Evolutionary conservation across 2,888 invertebrate species (phyloP).

Genomic region (Sarcophaga rosellei): DNA sequence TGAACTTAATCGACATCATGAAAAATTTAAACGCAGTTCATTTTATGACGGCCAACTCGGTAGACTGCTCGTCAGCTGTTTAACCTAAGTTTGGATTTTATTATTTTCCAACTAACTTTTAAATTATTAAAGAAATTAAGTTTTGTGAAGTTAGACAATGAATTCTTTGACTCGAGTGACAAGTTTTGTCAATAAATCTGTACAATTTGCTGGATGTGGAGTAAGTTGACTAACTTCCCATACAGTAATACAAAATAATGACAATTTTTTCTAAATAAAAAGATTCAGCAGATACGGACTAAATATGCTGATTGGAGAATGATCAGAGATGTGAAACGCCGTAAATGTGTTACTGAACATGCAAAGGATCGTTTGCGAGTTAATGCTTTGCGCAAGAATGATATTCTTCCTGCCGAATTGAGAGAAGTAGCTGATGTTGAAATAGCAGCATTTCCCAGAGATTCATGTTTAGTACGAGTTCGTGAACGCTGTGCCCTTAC

Average conservation of each 20-base stretch:
- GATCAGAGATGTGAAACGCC: conserved; percentile 92
- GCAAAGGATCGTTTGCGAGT: conserved; percentile 90
- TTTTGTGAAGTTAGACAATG: conserved; percentile 68
- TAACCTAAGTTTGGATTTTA: conserved; percentile 21
- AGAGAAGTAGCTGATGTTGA: conserved; percentile 90
- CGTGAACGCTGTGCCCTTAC: conserved; percentile 93
- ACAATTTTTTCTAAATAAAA: background rate
- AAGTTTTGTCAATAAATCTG: conserved; percentile 73
- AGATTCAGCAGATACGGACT: conserved; percentile 88
- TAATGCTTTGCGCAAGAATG: conserved; percentile 91
- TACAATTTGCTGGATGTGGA: conserved; percentile 76
- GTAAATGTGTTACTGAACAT: conserved; percentile 88
- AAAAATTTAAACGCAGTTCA: background rate
- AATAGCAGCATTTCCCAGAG: conserved; percentile 89
- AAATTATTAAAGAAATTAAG: background rate
- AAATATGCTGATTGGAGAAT: conserved; percentile 93
- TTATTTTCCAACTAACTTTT: conserved; percentile 22
- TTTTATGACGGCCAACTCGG: background rate
- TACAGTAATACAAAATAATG: background rate
- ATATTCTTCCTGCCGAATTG: conserved; percentile 90
- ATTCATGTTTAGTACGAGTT: conserved; percentile 86
- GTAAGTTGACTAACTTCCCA: conserved; percentile 70
- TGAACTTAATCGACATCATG: background rate
- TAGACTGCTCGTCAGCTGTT: conserved; percentile 8
- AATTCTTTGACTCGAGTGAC: conserved; percentile 74